A percentile compares a stretch with the other conserved stretches of the same genome.
Conservation (phyloP, 2,113 vertebrate genomes). For the Etheostoma cragini region DNA sequence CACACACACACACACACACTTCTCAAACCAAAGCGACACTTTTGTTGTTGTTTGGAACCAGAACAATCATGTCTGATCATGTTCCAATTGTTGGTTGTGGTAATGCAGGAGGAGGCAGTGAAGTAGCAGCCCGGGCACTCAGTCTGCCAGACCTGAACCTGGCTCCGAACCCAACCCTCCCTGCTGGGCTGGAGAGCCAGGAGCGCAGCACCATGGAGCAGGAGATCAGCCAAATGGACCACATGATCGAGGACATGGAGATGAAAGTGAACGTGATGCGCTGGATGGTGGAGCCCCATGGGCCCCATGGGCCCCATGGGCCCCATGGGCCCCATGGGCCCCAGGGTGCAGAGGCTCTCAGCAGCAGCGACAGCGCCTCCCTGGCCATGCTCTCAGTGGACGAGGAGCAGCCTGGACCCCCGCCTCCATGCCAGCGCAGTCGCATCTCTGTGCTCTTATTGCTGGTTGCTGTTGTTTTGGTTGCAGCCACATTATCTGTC, state of each 20-base stretch:
- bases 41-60: no score
- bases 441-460: conserved; percentile 56
- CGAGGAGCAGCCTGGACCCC: conserved; percentile 68
- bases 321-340: conserved; percentile 54
- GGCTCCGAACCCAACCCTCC: conserved; percentile 27
- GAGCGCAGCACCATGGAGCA: conserved; percentile 76
- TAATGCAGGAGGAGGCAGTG: conserved; percentile 67
- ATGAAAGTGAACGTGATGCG: conserved; percentile 80
- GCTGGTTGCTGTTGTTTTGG: conserved; percentile 54
- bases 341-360: conserved; percentile 72
- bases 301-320: conserved; percentile 52
- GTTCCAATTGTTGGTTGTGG: not conserved
- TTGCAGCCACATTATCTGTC: conserved; percentile 65
- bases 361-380: conserved; percentile 77
- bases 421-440: conserved; percentile 47
- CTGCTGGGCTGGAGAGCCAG: conserved; percentile 63
- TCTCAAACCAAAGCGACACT: no score
- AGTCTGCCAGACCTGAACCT: conserved; percentile 74
- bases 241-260: conserved; percentile 83
- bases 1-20: no score
- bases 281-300: conserved; percentile 78
- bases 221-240: conserved; percentile 74
- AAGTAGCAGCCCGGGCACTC: conserved; percentile 79
- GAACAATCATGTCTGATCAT: not conserved
- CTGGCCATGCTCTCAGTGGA: conserved; percentile 74